phyloP scores from a whole-genome alignment of 2,113 vertebrate genomes.

The Crotalus horridus region DNA sequence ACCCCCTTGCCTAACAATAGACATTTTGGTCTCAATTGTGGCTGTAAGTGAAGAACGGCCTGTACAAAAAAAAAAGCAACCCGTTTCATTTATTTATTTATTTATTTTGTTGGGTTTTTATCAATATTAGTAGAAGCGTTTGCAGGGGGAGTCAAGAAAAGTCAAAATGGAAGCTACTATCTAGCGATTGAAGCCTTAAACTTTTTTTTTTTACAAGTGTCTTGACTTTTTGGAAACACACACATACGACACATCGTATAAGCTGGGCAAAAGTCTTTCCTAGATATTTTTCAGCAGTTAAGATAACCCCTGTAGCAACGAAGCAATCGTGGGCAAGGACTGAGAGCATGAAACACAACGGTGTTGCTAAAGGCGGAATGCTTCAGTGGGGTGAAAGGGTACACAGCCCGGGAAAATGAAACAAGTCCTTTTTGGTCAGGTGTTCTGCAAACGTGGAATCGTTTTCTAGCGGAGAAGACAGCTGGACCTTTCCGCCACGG shows the following conservation, averaged over 20 bases:
- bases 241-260: background rate
- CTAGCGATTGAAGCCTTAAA: background rate
- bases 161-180: background rate
- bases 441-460: background rate
- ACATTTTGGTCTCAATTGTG: too few species aligned
- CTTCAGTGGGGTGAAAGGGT: background rate
- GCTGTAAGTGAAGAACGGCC: too few species aligned
- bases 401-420: background rate
- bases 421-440: background rate
- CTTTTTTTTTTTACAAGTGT: background rate
- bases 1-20: too few species aligned
- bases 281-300: background rate
- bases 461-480: background rate
- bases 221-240: background rate
- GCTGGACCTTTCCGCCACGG: background rate
- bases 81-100: background rate
- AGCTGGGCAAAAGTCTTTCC: background rate
- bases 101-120: background rate
- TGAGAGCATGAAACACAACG: background rate
- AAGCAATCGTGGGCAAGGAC: background rate
- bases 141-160: background rate
- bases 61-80: background rate
- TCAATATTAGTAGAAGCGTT: background rate
- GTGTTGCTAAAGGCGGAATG: background rate
- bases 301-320: background rate